These are phyloP conservation scores for Anoplius nigerrimus DNA, from an alignment of 2,888 invertebrate genomes.

Conservation along the genomic window DNA sequence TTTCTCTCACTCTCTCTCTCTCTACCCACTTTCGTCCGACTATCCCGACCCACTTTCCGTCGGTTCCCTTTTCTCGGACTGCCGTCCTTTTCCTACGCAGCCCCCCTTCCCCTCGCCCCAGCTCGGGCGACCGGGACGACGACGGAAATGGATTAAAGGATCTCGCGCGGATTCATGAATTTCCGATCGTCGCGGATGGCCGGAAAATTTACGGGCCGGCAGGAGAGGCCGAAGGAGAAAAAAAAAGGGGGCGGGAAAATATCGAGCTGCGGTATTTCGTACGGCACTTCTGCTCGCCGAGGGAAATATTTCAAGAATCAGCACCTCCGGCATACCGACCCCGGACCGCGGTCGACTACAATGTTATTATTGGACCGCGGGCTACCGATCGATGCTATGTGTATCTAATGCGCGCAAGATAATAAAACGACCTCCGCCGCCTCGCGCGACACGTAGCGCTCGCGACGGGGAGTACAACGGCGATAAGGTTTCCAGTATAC, in stretches of 20 bases:
- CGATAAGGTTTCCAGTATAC: too few species aligned
- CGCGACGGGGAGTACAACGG: too few species aligned
- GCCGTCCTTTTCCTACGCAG: neutral
- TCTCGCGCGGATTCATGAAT: conserved; percentile 43
- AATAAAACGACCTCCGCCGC: too few species aligned
- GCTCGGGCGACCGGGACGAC: conserved; percentile 15
- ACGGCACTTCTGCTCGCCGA: too few species aligned
- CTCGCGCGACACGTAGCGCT: too few species aligned
- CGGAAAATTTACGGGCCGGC: conserved; percentile 13
- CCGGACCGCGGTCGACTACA: conserved; percentile 8
- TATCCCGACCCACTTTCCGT: neutral
- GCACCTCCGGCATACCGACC: too few species aligned
- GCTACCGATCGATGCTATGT: too few species aligned
- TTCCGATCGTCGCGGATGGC: conserved; percentile 34
- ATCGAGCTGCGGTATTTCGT: neutral
- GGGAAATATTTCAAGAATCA: conserved; percentile 30
- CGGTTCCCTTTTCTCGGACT: conserved; percentile 4
- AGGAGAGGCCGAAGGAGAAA: too few species aligned
- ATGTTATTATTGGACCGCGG: too few species aligned
- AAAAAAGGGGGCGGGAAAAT: conserved; percentile 16
- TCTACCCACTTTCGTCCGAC: neutral
- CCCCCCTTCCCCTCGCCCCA: neutral
- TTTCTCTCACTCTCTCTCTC: neutral
- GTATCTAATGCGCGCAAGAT: too few species aligned
- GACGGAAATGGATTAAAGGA: conserved; percentile 52